Percentiles rank a stretch among this genome's conserved stretches.
Conservation (phyloP, 2,113 vertebrate species). For the Callionymus lyra region DNA sequence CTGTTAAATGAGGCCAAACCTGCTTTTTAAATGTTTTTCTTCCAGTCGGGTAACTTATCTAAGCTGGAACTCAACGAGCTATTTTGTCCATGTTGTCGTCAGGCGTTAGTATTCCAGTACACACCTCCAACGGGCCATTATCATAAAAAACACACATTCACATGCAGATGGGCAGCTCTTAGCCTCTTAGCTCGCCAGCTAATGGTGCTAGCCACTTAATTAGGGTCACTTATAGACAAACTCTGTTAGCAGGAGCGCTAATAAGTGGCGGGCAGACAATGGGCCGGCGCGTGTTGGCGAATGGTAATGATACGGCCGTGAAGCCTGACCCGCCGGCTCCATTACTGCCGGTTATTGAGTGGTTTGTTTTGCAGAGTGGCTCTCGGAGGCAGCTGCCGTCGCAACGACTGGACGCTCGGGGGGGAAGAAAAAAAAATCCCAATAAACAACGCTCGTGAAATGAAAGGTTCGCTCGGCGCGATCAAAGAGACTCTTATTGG, state of each 20-base stretch:
- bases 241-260: constrained; percentile 57
- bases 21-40: constrained; percentile 55
- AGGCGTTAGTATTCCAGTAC: constrained; percentile 52
- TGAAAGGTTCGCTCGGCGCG: too few species aligned
- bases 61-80: constrained; percentile 44
- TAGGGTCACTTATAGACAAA: constrained; percentile 67
- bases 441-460: too few species aligned
- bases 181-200: constrained; percentile 54
- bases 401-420: too few species aligned
- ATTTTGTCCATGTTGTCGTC: constrained; percentile 2
- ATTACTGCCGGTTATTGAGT: constrained; percentile 64
- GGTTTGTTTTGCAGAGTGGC: constrained; percentile 67
- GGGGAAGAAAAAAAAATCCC: too few species aligned
- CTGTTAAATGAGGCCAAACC: constrained; percentile 36
- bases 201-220: constrained; percentile 65
- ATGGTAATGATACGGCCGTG: constrained; percentile 58
- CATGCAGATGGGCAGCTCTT: constrained; percentile 61
- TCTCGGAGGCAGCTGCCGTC: constrained; percentile 33
- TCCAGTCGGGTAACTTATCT: constrained; percentile 65
- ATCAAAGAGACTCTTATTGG: too few species aligned
- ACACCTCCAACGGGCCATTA: constrained; percentile 60
- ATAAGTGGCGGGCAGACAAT: constrained; percentile 57
- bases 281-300: constrained; percentile 27
- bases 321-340: constrained; percentile 58
- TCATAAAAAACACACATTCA: constrained; percentile 62